Evolutionary conservation across 2,888 invertebrate genomes (phyloP).

Genomic region (Perizoma flavofasciatum): DNA sequence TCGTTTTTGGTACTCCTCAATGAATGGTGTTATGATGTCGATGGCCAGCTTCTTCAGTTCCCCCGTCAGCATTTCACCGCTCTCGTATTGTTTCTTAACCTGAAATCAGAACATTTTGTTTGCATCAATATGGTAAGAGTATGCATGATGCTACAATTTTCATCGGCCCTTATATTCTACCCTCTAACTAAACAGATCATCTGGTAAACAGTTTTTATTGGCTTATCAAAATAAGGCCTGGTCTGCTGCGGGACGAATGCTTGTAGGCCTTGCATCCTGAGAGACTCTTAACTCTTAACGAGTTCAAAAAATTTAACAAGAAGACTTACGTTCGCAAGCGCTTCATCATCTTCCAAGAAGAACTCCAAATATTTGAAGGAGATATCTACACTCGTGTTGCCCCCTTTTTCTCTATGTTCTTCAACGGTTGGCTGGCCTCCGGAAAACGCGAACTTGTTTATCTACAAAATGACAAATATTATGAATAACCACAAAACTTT

Average conservation of each 20-base stretch:
- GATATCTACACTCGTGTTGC: conserved; percentile 98
- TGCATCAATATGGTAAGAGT: too few relatives aligned
- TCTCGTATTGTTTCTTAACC: conserved; percentile 89
- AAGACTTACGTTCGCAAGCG: conserved; percentile 87
- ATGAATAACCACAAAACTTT: too few relatives aligned
- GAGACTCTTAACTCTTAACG: too few relatives aligned
- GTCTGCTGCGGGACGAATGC: too few relatives aligned
- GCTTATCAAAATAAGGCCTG: too few relatives aligned
- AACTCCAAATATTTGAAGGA: conserved; percentile 97
- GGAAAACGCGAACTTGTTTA: conserved; percentile 98
- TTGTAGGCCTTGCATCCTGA: too few relatives aligned
- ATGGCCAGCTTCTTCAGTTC: conserved; percentile 97
- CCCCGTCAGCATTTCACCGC: conserved; percentile 96
- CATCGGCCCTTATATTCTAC: too few relatives aligned
- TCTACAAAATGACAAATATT: conserved; percentile 69
- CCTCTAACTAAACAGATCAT: too few relatives aligned
- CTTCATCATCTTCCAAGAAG: conserved; percentile 96
- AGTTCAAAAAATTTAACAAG: conserved; percentile 9
- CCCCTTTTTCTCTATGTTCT: conserved; percentile 95
- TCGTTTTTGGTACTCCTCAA: conserved; percentile 92
- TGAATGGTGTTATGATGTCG: conserved; percentile 86
- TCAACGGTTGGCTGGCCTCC: conserved; percentile 97
- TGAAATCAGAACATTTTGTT: conserved; percentile 36
- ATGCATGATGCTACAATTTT: too few relatives aligned
- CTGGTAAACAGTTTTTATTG: too few relatives aligned